Evolutionary conservation across 2,888 invertebrate species (phyloP), one percentile per base, ranked within the genome.

Genomic region (Parnassius orleans): DNA sequence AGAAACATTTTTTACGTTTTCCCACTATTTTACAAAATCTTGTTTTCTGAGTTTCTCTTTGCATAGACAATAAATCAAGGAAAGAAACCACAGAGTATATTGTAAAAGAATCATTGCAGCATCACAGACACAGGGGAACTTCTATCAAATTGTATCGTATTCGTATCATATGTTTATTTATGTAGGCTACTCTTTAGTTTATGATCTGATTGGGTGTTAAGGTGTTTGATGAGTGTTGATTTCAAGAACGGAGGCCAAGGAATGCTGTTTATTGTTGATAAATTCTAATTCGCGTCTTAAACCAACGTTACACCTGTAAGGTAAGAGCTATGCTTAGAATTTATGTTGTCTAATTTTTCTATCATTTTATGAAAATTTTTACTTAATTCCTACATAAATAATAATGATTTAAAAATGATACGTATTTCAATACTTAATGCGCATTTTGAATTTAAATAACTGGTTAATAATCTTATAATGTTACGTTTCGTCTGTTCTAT

Each of bases 91-190:
- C 19, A 19, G 19, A 19, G 19, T 19, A 19, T 19, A 19, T 19
- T 19, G 19, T 2, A 19, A 2, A 19, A 19, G 19, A 19, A 19
- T 2, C 19, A 19, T 2, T 2, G 2, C 19, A 19, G 2, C 19
- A 19, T 19, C 19, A 19, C 19, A 19, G 19, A 19, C 15, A 19
- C 19, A 19, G 19, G 2, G 66, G 43, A 60, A 63, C 65, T 66
- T 63, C 64, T 66, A 67, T 66, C 69, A 59, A 44, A 59, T 60
- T 2, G 19, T 2, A 19, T 19, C 19, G 19, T 19, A 46, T 7
- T 12, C 3, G 79, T 83, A 87, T 89, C 86, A 86, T 89, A 89
- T 89, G 88, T 89, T 90, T 90, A 87, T 88, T 86, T 87, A 87
- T 90, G 82, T 90, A 84, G 81, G 81, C 84, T 83, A 75, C 75